These are phyloP conservation scores for Drosophila virilis DNA, from an alignment of 1,140 invertebrate genomes.

Conservation along the genomic window DNA sequence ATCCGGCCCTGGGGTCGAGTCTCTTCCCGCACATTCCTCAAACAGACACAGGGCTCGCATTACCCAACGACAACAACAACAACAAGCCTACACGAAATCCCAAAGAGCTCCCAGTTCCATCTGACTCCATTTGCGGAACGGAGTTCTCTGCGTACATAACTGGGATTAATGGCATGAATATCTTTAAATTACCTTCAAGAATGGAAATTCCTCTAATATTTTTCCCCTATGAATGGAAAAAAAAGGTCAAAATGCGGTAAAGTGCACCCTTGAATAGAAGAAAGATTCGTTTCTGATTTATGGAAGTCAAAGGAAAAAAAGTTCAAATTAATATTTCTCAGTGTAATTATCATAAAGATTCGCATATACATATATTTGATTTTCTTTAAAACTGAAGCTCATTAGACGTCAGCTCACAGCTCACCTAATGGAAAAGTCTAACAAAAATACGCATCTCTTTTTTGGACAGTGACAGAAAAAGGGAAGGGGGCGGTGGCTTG, in stretches of 20 bases:
- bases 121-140: not conserved
- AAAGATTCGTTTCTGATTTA: too few species aligned
- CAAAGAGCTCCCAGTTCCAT: conserved; percentile 2
- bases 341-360: not conserved
- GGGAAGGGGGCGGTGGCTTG: not conserved
- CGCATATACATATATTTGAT: conserved; percentile 2
- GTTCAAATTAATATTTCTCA: too few species aligned
- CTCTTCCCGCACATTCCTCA: conserved; percentile 65
- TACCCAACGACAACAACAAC: conserved; percentile 25
- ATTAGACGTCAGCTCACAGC: conserved; percentile 53
- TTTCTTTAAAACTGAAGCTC: not conserved
- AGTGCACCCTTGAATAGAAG: not conserved
- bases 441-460: conserved; percentile 21
- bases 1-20: not conserved
- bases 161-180: not conserved
- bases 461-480: conserved; percentile 4
- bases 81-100: conserved; percentile 20
- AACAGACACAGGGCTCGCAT: conserved; percentile 31
- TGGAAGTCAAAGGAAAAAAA: too few species aligned
- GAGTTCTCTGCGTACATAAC: not conserved
- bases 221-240: not conserved
- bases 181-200: not conserved
- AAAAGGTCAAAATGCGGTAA: not conserved
- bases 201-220: not conserved
- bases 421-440: conserved; percentile 43